phyloP scores from a whole-genome alignment of 2,797 vertebrate species.

The Acrossocheilus fasciatus region DNA sequence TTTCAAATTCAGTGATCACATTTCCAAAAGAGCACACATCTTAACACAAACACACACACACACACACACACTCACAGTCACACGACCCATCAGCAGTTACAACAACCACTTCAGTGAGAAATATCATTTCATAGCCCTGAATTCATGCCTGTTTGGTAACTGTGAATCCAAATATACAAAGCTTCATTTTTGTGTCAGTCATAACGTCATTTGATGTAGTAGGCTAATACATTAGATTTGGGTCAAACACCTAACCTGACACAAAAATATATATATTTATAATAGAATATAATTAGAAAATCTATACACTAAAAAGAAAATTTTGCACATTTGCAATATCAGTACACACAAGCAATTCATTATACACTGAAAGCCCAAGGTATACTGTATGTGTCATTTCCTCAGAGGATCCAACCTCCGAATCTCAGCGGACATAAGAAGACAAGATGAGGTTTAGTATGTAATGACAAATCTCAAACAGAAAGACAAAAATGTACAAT shows the following conservation, averaged over 20 bases:
- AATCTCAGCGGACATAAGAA: not conserved
- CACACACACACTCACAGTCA: not conserved
- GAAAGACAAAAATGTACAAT: not conserved
- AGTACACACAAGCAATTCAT: not conserved
- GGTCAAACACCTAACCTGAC: slow-evolving; percentile 1
- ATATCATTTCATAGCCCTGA: slow-evolving; percentile 11
- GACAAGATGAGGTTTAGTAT: not conserved
- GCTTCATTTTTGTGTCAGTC: slow-evolving; percentile 17
- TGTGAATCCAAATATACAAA: slow-evolving; percentile 27
- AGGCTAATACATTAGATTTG: slow-evolving; percentile 18
- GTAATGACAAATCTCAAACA: not conserved
- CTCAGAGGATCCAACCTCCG: not conserved
- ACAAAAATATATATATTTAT: not conserved
- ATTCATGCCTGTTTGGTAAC: not conserved
- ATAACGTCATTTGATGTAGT: slow-evolving; percentile 18
- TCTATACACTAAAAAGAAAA: slow-evolving; percentile 32
- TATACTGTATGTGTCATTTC: slow-evolving; percentile 7
- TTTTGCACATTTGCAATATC: not conserved
- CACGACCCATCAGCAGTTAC: slow-evolving; percentile 7
- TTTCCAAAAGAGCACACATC: slow-evolving; percentile 5
- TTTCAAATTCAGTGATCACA: slow-evolving; percentile 18
- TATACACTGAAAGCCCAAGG: slow-evolving; percentile 13
- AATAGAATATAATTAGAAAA: slow-evolving; percentile 31
- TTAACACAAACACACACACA: slow-evolving; percentile 31
- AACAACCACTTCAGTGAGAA: slow-evolving; percentile 18